Evolutionary conservation across 1,140 invertebrate species (phyloP).

Genomic region (Trichonephila clavipes): DNA sequence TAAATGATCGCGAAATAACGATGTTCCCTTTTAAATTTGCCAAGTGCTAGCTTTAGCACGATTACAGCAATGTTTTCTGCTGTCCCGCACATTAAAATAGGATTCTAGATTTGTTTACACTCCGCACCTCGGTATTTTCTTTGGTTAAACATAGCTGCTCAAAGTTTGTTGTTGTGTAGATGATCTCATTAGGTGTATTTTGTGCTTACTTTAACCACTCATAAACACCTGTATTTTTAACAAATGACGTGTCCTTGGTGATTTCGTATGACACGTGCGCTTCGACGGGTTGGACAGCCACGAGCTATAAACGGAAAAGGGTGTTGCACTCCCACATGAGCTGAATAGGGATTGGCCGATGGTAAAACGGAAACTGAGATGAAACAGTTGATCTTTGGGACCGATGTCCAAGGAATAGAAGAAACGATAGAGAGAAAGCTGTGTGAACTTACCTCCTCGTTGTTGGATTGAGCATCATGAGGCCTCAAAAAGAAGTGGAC

Average conservation of each 20-base stretch:
- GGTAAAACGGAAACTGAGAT: slow-evolving; percentile 7
- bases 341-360: slow-evolving; percentile 22
- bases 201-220: background rate
- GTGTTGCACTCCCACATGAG: background rate
- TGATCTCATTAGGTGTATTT: background rate
- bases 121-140: slow-evolving; percentile 1
- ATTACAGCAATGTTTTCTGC: no score
- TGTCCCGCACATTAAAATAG: background rate
- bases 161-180: background rate
- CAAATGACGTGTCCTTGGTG: background rate
- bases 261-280: background rate
- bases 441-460: slow-evolving; percentile 29
- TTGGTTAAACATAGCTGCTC: slow-evolving; percentile 3
- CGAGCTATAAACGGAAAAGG: slow-evolving; percentile 11
- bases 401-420: slow-evolving; percentile 32
- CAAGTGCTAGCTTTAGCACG: no score
- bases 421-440: slow-evolving; percentile 4
- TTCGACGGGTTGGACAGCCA: slow-evolving; percentile 15
- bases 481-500: slow-evolving; percentile 68
- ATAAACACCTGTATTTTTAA: slow-evolving; percentile 41
- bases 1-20: no score
- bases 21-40: no score
- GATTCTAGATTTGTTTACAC: background rate
- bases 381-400: slow-evolving; percentile 13
- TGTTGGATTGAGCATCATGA: slow-evolving; percentile 52